A percentile compares a stretch with the other conserved stretches of the same genome.
phyloP scores from a whole-genome alignment of 92 coral and sea anemone species.

The Metridium senile region DNA sequence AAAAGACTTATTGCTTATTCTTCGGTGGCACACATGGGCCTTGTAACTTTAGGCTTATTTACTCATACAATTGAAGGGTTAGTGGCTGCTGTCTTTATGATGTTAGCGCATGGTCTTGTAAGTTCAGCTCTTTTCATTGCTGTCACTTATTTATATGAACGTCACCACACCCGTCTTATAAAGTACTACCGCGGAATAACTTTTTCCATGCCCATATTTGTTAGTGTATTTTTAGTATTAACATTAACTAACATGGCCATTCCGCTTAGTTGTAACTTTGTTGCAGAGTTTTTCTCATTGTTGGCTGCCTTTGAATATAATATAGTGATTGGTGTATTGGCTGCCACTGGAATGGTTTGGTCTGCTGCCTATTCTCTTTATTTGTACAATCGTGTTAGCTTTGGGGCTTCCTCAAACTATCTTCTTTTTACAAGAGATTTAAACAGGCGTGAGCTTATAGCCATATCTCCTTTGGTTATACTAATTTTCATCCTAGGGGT shows the following conservation, averaged over 20 bases:
- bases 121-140: slow-evolving; percentile 84
- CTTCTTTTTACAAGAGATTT: slow-evolving; percentile 75
- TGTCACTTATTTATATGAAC: slow-evolving; percentile 75
- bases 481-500: slow-evolving; percentile 54
- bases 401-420: slow-evolving; percentile 70
- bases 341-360: slow-evolving; percentile 68
- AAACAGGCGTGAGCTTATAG: slow-evolving; percentile 69
- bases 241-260: slow-evolving; percentile 75
- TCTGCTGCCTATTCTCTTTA: slow-evolving; percentile 80
- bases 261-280: slow-evolving; percentile 87
- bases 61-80: slow-evolving; percentile 76
- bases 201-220: slow-evolving; percentile 79
- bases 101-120: slow-evolving; percentile 87
- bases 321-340: slow-evolving; percentile 65
- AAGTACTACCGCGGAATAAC: slow-evolving; percentile 78
- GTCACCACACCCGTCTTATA: slow-evolving; percentile 79
- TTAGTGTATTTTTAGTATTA: slow-evolving; percentile 61
- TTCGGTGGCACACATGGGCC: slow-evolving; percentile 88
- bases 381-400: slow-evolving; percentile 75
- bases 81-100: slow-evolving; percentile 72
- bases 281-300: slow-evolving; percentile 79
- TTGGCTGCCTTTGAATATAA: slow-evolving; percentile 69
- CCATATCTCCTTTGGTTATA: slow-evolving; percentile 56
- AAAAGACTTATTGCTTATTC: slow-evolving; percentile 85
- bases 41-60: slow-evolving; percentile 78